Evolutionary conservation across 2,888 invertebrate species (phyloP).

Genomic region (Mongoloraphidia duomilia): DNA sequence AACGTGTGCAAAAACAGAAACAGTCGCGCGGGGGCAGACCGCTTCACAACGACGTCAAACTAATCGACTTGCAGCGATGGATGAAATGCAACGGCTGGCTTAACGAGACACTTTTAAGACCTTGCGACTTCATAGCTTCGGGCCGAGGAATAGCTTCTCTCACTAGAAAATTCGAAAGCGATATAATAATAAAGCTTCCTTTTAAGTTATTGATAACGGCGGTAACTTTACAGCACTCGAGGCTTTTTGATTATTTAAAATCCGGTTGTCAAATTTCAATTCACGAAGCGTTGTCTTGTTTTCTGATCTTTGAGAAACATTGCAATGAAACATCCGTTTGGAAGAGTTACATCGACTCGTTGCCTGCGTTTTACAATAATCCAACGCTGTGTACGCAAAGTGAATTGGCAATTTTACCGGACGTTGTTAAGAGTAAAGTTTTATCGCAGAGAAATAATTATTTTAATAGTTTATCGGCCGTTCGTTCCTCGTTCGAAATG

Average conservation of each 20-base stretch:
- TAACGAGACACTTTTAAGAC: slow-evolving; percentile 37
- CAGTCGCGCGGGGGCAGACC: slow-evolving; percentile 22
- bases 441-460: slow-evolving; percentile 36
- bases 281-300: slow-evolving; percentile 60
- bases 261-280: slow-evolving; percentile 34
- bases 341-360: slow-evolving; percentile 49
- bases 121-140: slow-evolving; percentile 46
- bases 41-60: slow-evolving; percentile 25
- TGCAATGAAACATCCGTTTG: slow-evolving; percentile 39
- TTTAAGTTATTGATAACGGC: slow-evolving; percentile 42
- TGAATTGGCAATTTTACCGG: slow-evolving; percentile 40
- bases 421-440: slow-evolving; percentile 37
- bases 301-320: slow-evolving; percentile 52
- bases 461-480: slow-evolving; percentile 26
- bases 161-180: slow-evolving; percentile 36
- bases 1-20: slow-evolving; percentile 23
- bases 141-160: slow-evolving; percentile 62
- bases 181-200: slow-evolving; percentile 46
- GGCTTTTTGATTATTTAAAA: slow-evolving; percentile 15
- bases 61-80: slow-evolving; percentile 39
- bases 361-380: slow-evolving; percentile 43
- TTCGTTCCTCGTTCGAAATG: slow-evolving; percentile 30
- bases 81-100: slow-evolving; percentile 38
- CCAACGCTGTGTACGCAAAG: slow-evolving; percentile 50
- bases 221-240: slow-evolving; percentile 29